A percentile compares a stretch with the other conserved stretches of the same genome.
Conservation (phyloP, 2,797 vertebrate species). For the Chelmon rostratus region DNA sequence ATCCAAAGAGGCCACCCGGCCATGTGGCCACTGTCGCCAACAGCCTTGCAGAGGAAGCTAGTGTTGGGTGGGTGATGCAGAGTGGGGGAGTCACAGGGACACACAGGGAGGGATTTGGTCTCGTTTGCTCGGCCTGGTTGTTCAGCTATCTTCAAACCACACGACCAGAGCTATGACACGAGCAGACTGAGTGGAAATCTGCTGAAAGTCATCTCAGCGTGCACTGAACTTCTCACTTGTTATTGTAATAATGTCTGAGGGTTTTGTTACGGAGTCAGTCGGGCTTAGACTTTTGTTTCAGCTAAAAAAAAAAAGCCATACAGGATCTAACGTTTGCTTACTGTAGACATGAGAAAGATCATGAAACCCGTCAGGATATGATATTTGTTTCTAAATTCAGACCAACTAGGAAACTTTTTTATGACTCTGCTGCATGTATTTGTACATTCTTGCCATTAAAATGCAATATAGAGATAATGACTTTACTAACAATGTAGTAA, state of each 20-base stretch:
- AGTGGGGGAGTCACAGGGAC: too few relatives aligned
- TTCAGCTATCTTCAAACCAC: background rate
- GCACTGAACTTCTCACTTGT: background rate
- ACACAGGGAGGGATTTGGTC: background rate
- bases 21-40: background rate
- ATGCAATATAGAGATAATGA: too few relatives aligned
- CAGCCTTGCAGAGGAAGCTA: background rate
- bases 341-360: background rate
- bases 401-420: background rate
- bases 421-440: background rate
- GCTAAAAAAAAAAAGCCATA: background rate
- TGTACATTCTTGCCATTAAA: too few relatives aligned
- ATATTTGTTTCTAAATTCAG: background rate
- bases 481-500: too few relatives aligned
- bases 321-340: background rate
- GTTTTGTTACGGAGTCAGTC: background rate
- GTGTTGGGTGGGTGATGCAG: background rate
- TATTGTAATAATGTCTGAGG: background rate
- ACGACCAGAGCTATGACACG: background rate
- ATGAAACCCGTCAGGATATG: background rate
- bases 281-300: background rate
- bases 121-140: background rate
- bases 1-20: background rate
- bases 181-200: background rate
- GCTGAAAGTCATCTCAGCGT: background rate